phyloP scores from a whole-genome alignment of 1,140 invertebrate genomes.

The Drosophila obscura region DNA sequence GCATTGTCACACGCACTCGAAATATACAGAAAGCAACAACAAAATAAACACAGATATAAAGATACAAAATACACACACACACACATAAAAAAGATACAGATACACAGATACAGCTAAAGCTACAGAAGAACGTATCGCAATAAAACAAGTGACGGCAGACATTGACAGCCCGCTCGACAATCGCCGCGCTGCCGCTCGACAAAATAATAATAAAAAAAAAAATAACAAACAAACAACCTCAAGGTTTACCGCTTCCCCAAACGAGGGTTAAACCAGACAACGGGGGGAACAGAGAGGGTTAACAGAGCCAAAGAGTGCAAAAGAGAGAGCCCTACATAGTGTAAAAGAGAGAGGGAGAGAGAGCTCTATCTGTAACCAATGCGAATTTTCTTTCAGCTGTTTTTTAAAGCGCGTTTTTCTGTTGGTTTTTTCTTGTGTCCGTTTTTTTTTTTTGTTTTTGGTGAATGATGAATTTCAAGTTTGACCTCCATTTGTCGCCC shows the following conservation, averaged over 20 bases:
- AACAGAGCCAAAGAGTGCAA: neutral
- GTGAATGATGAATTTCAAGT: constrained; percentile 27
- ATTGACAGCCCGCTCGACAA: constrained; percentile 47
- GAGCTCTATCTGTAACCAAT: constrained; percentile 9
- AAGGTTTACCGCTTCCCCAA: constrained; percentile 55
- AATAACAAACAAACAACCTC: constrained; percentile 47
- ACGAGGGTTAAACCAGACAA: too few species aligned
- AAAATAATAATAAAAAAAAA: constrained; percentile 4
- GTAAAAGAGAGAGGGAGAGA: neutral
- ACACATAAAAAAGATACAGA: neutral
- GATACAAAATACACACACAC: constrained; percentile 6
- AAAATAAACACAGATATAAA: constrained; percentile 2
- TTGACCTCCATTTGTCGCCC: constrained; percentile 64
- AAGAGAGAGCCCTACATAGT: constrained; percentile 21
- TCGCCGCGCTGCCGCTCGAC: constrained; percentile 4
- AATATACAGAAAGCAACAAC: neutral
- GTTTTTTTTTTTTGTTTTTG: constrained; percentile 15
- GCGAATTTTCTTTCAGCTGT: constrained; percentile 61
- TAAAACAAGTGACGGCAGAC: constrained; percentile 70
- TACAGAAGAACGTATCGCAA: constrained; percentile 34
- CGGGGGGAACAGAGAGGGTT: too few species aligned
- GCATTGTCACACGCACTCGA: constrained; percentile 64
- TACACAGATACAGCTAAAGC: constrained; percentile 23
- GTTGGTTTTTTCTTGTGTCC: constrained; percentile 17
- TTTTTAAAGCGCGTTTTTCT: constrained; percentile 42